Base-by-base conservation (phyloP, 2,888 invertebrate species). In the Polydrusus pterygomalis region DNA sequence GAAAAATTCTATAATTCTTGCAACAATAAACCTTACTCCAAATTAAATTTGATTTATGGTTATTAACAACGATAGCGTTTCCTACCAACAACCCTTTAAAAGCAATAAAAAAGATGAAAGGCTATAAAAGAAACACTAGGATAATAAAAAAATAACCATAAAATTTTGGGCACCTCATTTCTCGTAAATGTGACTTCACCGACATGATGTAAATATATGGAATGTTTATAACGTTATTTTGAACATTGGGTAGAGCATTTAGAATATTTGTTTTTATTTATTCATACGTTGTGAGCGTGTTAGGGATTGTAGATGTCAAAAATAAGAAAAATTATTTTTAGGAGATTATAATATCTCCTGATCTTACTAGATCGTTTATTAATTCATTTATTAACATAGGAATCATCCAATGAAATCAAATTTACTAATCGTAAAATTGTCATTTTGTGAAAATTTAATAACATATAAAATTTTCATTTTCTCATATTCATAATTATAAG, bases 21-120 rank as follows among this genome's bases (percentile, higher is more conserved):
- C n/a, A n/a, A n/a, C n/a, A n/a, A n/a, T n/a, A n/a, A n/a, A n/a
- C n/a, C n/a, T n/a, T n/a, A n/a, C n/a, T n/a, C n/a, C n/a, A n/a
- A n/a, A n/a, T n/a, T n/a, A n/a, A n/a, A n/a, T n/a, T n/a, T n/a
- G n/a, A n/a, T n/a, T n/a, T n/a, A n/a, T n/a, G n/a, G n/a, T n/a
- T n/a, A n/a, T n/a, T n/a, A n/a, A n/a, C n/a, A n/a, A n/a, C n/a
- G n/a, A n/a, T n/a, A n/a, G n/a, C n/a, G n/a, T n/a, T n/a, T n/a
- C n/a, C n/a, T 60, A 17, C 38, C 6, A 15, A 18, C 58, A 17
- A n/a, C 38, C 58, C 17, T n/a, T 9, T 18, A 38, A 40, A 17
- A 30, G 30, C 58, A 17, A 60, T 60, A 60, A 60, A 60, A 38
- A 60, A 60, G 58, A 60, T 60, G 38, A 60, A 60, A 60, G 38